Evolutionary conservation across 2,113 vertebrate genomes (phyloP).

Genomic region (Neomonachus schauinslandi): DNA sequence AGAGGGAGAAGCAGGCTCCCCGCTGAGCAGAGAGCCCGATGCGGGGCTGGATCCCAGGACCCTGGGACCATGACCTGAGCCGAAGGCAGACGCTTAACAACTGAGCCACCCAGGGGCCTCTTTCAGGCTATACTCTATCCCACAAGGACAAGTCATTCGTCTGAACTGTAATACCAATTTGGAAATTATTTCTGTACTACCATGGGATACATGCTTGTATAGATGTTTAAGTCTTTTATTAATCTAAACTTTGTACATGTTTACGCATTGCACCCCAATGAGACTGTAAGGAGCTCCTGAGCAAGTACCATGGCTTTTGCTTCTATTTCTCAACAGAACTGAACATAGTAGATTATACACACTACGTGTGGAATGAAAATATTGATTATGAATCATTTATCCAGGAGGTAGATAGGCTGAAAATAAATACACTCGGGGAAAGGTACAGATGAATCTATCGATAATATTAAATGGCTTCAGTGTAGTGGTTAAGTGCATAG

Average conservation of each 20-base stretch:
- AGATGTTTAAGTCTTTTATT: not conserved
- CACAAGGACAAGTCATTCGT: not conserved
- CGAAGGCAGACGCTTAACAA: too few species aligned
- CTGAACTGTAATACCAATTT: not conserved
- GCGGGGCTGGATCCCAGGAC: too few species aligned
- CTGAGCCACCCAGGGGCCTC: too few species aligned
- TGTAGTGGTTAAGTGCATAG: not conserved
- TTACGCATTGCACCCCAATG: not conserved
- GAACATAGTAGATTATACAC: not conserved
- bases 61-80: too few species aligned
- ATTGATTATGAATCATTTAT: not conserved
- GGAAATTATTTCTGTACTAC: not conserved
- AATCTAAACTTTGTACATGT: not conserved
- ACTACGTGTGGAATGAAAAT: not conserved
- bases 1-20: too few species aligned
- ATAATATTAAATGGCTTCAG: not conserved
- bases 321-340: constrained; percentile 24
- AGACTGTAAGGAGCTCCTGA: not conserved
- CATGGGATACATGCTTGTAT: not conserved
- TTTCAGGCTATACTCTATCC: not conserved
- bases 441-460: not conserved
- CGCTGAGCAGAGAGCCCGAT: too few species aligned
- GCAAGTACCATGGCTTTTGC: not conserved
- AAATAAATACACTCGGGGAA: constrained; percentile 40
- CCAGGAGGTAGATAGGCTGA: not conserved